These are phyloP conservation scores for Amiota mariae DNA, from an alignment of 2,888 invertebrate genomes.

Conservation along the genomic window DNA sequence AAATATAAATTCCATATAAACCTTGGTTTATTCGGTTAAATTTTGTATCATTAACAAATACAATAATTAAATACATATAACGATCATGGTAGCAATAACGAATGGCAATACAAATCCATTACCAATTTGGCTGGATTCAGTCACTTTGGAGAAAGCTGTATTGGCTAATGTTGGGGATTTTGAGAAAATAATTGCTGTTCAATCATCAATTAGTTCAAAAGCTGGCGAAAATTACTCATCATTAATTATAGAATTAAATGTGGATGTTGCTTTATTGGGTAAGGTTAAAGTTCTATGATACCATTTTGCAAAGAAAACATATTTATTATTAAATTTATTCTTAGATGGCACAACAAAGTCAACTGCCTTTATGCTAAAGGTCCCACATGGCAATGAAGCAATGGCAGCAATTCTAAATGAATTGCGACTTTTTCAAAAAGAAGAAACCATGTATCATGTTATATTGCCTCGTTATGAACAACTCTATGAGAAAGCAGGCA, in stretches of 20 bases:
- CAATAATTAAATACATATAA: no score
- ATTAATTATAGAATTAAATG: conserved; percentile 60
- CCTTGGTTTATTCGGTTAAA: no score
- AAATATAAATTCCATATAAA: background rate
- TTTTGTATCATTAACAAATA: no score
- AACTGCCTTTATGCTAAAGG: conserved; percentile 61
- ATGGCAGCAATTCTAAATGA: conserved; percentile 58
- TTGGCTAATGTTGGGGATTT: conserved; percentile 56
- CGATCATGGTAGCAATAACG: conserved; percentile 17
- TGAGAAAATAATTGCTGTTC: conserved; percentile 52
- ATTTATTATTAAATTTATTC: background rate
- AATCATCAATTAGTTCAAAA: conserved; percentile 42
- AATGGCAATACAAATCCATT: conserved; percentile 37
- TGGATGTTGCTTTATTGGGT: conserved; percentile 65
- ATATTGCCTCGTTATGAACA: conserved; percentile 68
- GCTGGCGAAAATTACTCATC: conserved; percentile 65
- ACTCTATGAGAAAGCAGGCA: conserved; percentile 60
- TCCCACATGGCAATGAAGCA: conserved; percentile 54
- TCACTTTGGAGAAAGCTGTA: conserved; percentile 60
- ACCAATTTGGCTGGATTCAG: conserved; percentile 59
- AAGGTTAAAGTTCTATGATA: conserved; percentile 4
- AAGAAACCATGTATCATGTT: conserved; percentile 66
- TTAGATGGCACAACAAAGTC: conserved; percentile 57
- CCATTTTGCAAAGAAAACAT: background rate
- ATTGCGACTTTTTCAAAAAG: conserved; percentile 66